phyloP scores from a whole-genome alignment of 2,797 vertebrate genomes.

The Halcyon chelicuti region DNA sequence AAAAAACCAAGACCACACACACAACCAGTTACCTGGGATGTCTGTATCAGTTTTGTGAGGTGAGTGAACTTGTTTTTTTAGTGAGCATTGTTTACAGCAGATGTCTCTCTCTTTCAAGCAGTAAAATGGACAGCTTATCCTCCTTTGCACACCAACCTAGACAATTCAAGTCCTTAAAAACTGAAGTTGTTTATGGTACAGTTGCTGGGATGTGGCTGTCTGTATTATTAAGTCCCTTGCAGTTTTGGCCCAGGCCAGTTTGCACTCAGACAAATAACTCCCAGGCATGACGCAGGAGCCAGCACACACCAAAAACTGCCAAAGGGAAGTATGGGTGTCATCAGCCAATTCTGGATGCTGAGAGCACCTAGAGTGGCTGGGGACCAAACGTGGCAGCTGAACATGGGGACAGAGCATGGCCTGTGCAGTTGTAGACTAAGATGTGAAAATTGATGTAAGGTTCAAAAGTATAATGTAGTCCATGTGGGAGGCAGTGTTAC shows the following conservation, averaged over 20 bases:
- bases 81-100: neutral
- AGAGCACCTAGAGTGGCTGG: neutral
- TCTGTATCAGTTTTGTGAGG: neutral
- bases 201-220: neutral
- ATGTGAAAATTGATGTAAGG: neutral
- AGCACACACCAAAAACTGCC: neutral
- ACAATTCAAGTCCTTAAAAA: neutral
- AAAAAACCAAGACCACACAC: neutral
- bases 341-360: neutral
- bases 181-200: neutral
- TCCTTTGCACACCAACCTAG: neutral
- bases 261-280: neutral
- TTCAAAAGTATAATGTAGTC: neutral
- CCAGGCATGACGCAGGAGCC: neutral
- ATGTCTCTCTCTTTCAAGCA: slow-evolving; percentile 9
- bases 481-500: neutral
- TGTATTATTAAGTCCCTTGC: neutral
- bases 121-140: neutral
- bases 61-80: neutral
- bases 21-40: neutral
- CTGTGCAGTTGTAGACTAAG: neutral
- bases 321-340: neutral
- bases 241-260: neutral
- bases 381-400: fast-evolving
- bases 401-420: neutral